Evolutionary conservation across 1,140 invertebrate genomes (phyloP), one percentile per base, ranked within the genome.

Genomic region (Cyphomyrmex costatus): DNA sequence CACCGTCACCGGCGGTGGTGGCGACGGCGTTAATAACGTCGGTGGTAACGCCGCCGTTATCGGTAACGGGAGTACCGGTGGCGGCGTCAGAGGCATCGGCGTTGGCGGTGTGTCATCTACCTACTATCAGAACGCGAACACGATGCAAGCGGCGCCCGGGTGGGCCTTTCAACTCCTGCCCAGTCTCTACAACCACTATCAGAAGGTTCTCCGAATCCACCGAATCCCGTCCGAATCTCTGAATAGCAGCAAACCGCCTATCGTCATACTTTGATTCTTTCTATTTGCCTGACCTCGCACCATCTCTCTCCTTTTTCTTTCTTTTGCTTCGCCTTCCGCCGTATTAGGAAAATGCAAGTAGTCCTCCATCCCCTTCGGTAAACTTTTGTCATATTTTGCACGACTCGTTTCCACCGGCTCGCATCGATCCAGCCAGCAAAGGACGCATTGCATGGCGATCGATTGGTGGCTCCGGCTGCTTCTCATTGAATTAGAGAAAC

Each of bases 131-230:
- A 94, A 93, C 89, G 90, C 94, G 89, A 94, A 95, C 88, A 91
- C 94, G 76, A 94, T 93, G 63, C 95, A 95, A 92, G 92, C 96
- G 68, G 95, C 96, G 90, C 96, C 97, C 88, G 96, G 96, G 46
- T 98, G 97, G 97, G 97, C 97, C 93, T 98, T 97, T 95, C 97
- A 98, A 95, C 96, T 98, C 85, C 96, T 98, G 93, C 97, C 97
- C 88, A 97, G 97, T 90, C 96, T 98, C 90, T 98, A 98, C 95
- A 97, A 97, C 94, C 96, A 97, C 93, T 97, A 97, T 93, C 97
- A 98, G 96, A 98, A 98, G 97, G 97, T 98, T 97, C 95, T 89
- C 89, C 68, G 63, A 83, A 42, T 46, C 76, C 24, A 56, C 3
- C 53, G 58, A 66, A 65, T 51, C 71, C 58, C 30, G 49, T 14